Percentiles rank a stretch among this genome's conserved stretches.
Conservation (phyloP, 2,797 vertebrate genomes). For the Hapalemur alaotrensis region DNA sequence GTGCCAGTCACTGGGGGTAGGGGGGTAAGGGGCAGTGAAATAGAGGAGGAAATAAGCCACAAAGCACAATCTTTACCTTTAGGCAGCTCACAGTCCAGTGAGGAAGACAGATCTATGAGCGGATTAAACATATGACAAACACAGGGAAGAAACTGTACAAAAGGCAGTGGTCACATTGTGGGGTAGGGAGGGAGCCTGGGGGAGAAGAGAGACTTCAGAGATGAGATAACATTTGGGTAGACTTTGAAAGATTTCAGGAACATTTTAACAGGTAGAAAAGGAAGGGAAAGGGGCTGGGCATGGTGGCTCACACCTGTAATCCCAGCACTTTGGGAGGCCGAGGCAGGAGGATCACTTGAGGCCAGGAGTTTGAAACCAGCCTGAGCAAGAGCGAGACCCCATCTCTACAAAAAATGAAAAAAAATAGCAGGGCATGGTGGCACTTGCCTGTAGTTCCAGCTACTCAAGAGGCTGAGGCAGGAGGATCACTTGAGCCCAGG, state of each 20-base stretch:
- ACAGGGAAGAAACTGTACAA: not conserved
- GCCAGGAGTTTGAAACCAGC: not conserved
- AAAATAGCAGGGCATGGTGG: not conserved
- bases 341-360: not conserved
- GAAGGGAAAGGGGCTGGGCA: not conserved
- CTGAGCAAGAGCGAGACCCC: not conserved
- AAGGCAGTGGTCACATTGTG: not conserved
- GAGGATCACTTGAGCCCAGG: not conserved
- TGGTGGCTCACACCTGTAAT: too few species aligned
- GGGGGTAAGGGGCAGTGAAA: not conserved
- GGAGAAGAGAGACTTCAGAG: not conserved
- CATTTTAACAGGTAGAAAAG: not conserved
- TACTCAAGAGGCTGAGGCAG: not conserved
- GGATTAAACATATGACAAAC: not conserved
- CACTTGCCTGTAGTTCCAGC: not conserved
- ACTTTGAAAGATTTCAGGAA: not conserved
- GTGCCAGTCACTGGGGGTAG: not conserved
- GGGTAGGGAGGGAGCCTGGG: not conserved
- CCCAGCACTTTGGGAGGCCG: not conserved
- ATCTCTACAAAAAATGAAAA: too few species aligned
- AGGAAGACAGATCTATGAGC: not conserved
- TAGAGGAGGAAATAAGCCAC: not conserved
- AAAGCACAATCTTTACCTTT: not conserved
- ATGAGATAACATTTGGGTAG: not conserved
- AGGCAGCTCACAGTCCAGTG: not conserved